Base-by-base conservation (phyloP, 2,888 invertebrate genomes). In the Ganaspis brasiliensis region DNA sequence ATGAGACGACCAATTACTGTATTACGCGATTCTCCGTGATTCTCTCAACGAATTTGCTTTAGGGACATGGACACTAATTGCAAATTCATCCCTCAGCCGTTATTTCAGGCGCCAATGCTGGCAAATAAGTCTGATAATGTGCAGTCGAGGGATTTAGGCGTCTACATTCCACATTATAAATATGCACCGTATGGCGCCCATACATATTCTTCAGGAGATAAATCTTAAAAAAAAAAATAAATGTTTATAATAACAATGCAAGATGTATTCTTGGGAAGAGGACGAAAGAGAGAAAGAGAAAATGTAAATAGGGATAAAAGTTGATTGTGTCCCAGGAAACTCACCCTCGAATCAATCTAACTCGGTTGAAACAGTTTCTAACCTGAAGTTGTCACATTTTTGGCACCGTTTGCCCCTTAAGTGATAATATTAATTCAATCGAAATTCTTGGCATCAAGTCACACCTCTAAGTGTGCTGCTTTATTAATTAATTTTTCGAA, bases 161-260 rank as follows among this genome's bases (percentile, higher is more conserved):
- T 84, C 82, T 83, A 76, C 82, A 81, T 84, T 81, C 81, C 82
- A 79, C 79, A 82, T 81, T 83, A 84, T 84, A 82, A 83, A 84
- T 83, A 82, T 82, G 80, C 74, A 63, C 74, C 10, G 24, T 71
- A 73, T n/a, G 73, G 59, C 70, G 52, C 67, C 70, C 75, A 63
- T 40, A 40, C 63, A 24, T 40, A 21, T 63, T 31, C 9, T 45
- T 24, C 63, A 67, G 3, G 49, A 21, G 26, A 67, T 49, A 26
- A 24, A 49, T 67, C 26, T 26, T 45, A 67, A 9, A n/a, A 45
- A n/a, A 45, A 3, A 67, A 40, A 67, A 67, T n/a, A 40, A 26
- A 45, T 26, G 21, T n/a, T 45, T 26, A 59, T n/a, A 59, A 59
- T 35, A 57, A 57, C 52, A 52, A 52, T 19, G 19, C 19, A 19